Percentiles rank a stretch among this genome's conserved stretches.
Evolutionary conservation across 2,113 vertebrate species (phyloP).

Genomic region (Platichthys flesus): DNA sequence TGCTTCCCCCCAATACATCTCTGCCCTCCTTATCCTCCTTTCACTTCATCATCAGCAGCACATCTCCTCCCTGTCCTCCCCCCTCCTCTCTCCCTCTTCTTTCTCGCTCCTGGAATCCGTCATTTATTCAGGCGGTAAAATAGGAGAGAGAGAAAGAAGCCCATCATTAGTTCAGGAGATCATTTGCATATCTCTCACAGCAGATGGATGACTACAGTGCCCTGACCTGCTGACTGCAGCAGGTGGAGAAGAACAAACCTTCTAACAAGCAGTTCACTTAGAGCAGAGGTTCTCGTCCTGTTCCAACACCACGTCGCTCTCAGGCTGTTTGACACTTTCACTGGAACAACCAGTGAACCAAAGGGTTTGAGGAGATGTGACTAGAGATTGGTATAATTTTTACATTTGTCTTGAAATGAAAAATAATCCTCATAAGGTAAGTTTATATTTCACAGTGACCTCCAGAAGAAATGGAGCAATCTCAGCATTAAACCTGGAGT

Average conservation of each 20-base stretch:
- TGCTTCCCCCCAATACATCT: background rate
- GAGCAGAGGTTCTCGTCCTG: background rate
- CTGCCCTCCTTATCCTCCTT: background rate
- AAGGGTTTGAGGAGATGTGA: too few species aligned
- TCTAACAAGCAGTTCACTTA: background rate
- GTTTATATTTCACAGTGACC: background rate
- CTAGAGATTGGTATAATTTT: too few species aligned
- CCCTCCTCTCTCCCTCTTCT: background rate
- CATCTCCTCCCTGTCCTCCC: background rate
- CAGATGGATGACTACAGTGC: slow-evolving; percentile 37
- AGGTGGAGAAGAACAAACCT: slow-evolving; percentile 10
- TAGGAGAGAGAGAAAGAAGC: slow-evolving; percentile 13
- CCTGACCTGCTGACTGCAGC: slow-evolving; percentile 31
- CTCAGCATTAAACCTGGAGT: background rate
- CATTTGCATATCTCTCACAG: slow-evolving; percentile 51
- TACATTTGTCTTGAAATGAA: too few species aligned
- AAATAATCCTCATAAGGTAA: too few species aligned
- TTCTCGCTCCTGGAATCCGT: slow-evolving; percentile 35
- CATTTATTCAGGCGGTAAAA: slow-evolving; percentile 42
- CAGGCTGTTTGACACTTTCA: background rate
- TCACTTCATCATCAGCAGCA: background rate
- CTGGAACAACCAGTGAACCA: background rate
- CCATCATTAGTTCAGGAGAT: slow-evolving; percentile 37
- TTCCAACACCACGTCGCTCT: background rate
- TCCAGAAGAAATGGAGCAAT: background rate